Evolutionary conservation across 2,113 vertebrate species (phyloP).

Genomic region (Smithornis capensis): DNA sequence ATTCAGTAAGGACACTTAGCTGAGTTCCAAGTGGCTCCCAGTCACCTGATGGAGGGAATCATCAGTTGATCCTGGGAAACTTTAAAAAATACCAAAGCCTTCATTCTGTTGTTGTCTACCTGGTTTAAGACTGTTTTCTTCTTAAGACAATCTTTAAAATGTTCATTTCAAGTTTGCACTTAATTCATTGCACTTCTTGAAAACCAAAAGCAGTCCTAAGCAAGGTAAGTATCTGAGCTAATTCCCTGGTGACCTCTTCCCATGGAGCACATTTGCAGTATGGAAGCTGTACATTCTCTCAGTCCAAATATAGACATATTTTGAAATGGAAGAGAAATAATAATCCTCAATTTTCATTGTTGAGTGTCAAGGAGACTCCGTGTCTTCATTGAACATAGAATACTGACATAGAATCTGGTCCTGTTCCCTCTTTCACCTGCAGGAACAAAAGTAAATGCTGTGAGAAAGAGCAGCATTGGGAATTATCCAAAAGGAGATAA

Average conservation of each 20-base stretch:
- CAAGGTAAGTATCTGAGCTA: neutral
- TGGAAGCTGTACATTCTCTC: neutral
- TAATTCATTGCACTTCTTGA: neutral
- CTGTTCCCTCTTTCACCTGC: neutral
- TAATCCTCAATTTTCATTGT: neutral
- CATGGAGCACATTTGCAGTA: rapidly evolving
- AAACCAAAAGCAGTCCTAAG: neutral
- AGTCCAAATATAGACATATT: neutral
- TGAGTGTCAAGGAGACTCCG: neutral
- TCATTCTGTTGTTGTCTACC: neutral
- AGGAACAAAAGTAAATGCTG: neutral
- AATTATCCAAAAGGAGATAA: neutral
- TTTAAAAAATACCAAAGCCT: neutral
- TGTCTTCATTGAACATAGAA: neutral
- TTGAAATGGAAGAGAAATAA: neutral
- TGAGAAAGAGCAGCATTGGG: neutral
- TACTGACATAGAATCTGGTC: neutral
- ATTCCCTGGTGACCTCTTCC: neutral
- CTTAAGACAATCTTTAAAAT: neutral
- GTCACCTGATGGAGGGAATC: neutral
- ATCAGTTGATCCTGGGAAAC: neutral
- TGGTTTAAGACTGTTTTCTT: neutral
- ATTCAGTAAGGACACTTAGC: neutral
- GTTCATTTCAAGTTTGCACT: neutral
- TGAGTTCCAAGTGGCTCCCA: neutral